Evolutionary conservation across 2,888 invertebrate species (phyloP).

Genomic region (Chalcosyrphus nemorum): DNA sequence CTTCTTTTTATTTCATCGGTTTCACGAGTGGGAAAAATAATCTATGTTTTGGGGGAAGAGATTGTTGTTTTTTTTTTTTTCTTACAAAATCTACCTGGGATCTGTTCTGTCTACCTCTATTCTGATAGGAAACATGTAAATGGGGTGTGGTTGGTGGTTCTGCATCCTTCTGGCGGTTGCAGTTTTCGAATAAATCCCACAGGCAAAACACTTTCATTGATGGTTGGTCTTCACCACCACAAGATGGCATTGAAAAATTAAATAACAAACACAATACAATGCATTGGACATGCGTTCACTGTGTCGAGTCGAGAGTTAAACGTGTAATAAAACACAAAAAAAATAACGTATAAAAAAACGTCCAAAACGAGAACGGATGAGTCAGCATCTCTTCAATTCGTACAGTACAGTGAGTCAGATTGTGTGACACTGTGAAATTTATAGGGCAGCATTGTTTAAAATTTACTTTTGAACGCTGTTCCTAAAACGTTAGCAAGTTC

Average conservation of each 20-base stretch:
- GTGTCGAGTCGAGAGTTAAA: not conserved
- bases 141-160: conserved; percentile 59
- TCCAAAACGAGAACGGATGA: conserved; percentile 36
- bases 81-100: conserved; percentile 22
- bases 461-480: too few relatives aligned
- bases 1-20: conserved; percentile 1
- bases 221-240: not conserved
- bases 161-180: conserved; percentile 25
- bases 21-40: not conserved
- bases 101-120: not conserved
- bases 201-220: not conserved
- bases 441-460: too few relatives aligned
- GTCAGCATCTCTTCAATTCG: conserved; percentile 33
- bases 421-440: too few relatives aligned
- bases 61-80: too few relatives aligned
- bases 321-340: not conserved
- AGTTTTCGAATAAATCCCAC: conserved; percentile 30
- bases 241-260: not conserved
- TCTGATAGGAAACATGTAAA: conserved; percentile 13
- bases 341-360: conserved; percentile 2
- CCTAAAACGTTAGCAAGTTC: too few relatives aligned
- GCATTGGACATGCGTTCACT: conserved; percentile 8
- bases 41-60: conserved; percentile 33
- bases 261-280: not conserved
- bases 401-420: conserved; percentile 43